Evolutionary conservation across 2,888 invertebrate genomes (phyloP).

Genomic region (Lottia gigantea): DNA sequence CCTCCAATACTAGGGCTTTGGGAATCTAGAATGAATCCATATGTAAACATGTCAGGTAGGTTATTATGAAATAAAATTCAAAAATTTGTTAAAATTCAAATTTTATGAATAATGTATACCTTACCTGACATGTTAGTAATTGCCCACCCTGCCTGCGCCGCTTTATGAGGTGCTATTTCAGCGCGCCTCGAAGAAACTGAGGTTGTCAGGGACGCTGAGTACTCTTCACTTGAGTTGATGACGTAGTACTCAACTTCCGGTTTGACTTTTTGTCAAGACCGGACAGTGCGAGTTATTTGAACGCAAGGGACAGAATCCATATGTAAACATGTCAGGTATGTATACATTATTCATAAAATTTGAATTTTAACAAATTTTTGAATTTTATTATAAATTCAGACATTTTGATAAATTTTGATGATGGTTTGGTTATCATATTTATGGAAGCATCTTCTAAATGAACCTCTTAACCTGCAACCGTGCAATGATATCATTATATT

Average conservation of each 20-base stretch:
- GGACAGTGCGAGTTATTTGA: not conserved
- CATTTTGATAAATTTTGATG: no score
- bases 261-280: not conserved
- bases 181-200: not conserved
- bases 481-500: no score
- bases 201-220: not conserved
- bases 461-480: no score
- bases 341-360: conserved; percentile 7
- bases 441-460: no score
- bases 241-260: conserved; percentile 7
- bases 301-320: not conserved
- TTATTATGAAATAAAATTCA: not conserved
- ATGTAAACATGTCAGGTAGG: not conserved
- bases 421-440: no score
- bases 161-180: not conserved
- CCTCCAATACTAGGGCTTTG: not conserved
- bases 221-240: not conserved
- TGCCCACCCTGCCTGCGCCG: not conserved
- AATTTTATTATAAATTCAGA: no score
- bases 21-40: conserved; percentile 3
- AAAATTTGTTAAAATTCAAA: not conserved
- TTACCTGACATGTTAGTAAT: conserved; percentile 1
- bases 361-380: not conserved
- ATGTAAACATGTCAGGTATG: not conserved
- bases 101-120: conserved; percentile 1